A percentile compares a stretch with the other conserved stretches of the same genome.
Evolutionary conservation across 2,113 vertebrate genomes (phyloP).

Genomic region (Albula goreensis): DNA sequence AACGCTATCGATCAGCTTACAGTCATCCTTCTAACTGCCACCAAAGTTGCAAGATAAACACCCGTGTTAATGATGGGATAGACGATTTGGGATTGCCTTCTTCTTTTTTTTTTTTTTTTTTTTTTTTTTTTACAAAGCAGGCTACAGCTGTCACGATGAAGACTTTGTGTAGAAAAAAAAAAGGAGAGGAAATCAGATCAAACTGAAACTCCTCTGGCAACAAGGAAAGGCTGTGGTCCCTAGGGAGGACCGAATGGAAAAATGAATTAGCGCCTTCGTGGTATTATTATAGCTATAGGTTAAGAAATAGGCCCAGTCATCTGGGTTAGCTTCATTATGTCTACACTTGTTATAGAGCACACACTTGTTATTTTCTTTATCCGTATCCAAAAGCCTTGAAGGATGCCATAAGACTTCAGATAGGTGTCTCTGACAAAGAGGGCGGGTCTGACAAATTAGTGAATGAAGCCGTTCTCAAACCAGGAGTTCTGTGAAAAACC

Average conservation of each 20-base stretch:
- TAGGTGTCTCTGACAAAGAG: conserved; percentile 15
- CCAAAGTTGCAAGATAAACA: conserved; percentile 15
- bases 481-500: not conserved
- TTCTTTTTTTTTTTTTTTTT: not conserved
- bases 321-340: conserved; percentile 43
- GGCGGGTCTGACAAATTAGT: conserved; percentile 32
- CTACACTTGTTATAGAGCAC: conserved; percentile 15
- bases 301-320: conserved; percentile 30
- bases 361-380: conserved; percentile 21
- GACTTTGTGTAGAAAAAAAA: not conserved
- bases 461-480: not conserved
- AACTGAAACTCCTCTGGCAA: conserved; percentile 35
- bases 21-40: not conserved
- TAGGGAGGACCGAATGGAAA: conserved; percentile 48
- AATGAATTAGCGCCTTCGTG: conserved; percentile 66
- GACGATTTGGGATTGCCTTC: not conserved
- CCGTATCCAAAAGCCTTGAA: not conserved
- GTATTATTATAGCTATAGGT: conserved; percentile 57
- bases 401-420: conserved; percentile 4
- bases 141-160: conserved; percentile 2
- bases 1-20: not conserved
- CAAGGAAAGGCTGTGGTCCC: conserved; percentile 23
- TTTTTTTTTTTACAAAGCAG: not conserved
- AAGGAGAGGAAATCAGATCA: conserved; percentile 6
- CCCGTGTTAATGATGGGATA: not conserved